phyloP scores from a whole-genome alignment of 2,113 vertebrate species.

The Cnemophilus loriae region DNA sequence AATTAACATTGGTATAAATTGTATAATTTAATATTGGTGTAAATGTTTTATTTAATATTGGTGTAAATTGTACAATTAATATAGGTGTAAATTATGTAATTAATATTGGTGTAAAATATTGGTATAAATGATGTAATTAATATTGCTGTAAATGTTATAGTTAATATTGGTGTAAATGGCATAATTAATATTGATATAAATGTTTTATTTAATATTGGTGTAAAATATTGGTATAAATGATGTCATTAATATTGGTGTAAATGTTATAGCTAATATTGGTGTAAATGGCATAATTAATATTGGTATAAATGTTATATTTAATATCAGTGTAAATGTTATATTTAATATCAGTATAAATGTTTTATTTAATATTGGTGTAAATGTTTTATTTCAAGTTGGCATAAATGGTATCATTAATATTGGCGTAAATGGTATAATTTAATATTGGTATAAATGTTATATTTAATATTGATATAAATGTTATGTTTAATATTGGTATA shows the following conservation, averaged over 20 bases:
- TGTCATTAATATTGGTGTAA: not conserved
- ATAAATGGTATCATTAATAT: no score
- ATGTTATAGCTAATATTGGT: rapidly evolving
- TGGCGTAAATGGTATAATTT: not conserved
- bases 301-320: not conserved
- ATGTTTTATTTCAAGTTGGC: no score
- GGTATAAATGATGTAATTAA: no score
- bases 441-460: not conserved
- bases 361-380: not conserved
- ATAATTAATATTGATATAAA: no score
- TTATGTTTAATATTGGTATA: not conserved
- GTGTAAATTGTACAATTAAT: not conserved
- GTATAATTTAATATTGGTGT: not conserved
- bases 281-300: no score
- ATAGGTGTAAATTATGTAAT: not conserved
- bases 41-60: not conserved
- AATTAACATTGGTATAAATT: not conserved
- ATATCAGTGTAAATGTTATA: no score
- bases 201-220: not conserved
- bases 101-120: no score
- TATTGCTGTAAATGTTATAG: rapidly evolving
- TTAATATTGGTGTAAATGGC: not conserved
- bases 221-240: no score
- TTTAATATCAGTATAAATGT: not conserved
- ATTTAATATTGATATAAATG: not conserved